A percentile compares a stretch with the other conserved stretches of the same genome.
phyloP scores from a whole-genome alignment of 53 echinoderm and acorn worm genomes.

The Luidia sarsii region DNA sequence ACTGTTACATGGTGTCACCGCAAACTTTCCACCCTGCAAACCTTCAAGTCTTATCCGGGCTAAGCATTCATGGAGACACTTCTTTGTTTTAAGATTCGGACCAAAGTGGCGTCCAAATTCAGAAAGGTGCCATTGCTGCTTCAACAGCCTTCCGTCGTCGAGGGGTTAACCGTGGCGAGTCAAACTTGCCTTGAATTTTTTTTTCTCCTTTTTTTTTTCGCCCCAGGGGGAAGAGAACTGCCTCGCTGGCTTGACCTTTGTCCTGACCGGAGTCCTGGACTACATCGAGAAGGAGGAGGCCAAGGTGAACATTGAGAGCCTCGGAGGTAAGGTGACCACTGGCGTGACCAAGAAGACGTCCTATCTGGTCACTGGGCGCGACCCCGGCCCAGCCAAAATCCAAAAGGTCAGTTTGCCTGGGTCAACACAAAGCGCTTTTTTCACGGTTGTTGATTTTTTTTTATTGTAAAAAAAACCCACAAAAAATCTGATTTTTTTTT shows the following conservation, averaged over 20 bases:
- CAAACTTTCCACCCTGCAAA: too few relatives aligned
- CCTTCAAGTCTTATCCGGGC: too few relatives aligned
- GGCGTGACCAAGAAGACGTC: constrained; percentile 86
- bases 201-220: too few relatives aligned
- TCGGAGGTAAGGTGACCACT: constrained; percentile 78
- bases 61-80: too few relatives aligned
- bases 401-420: constrained; percentile 65
- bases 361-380: constrained; percentile 79
- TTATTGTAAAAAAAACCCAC: background rate
- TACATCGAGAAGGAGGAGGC: constrained; percentile 87
- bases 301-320: constrained; percentile 61
- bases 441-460: background rate
- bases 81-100: too few relatives aligned
- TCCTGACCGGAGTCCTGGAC: constrained; percentile 89
- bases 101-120: too few relatives aligned
- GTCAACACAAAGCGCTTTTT: background rate
- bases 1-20: too few relatives aligned
- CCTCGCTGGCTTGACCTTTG: constrained; percentile 77
- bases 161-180: too few relatives aligned
- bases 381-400: constrained; percentile 79
- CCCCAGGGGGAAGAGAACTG: constrained; percentile 90
- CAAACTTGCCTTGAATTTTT: too few relatives aligned
- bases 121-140: too few relatives aligned
- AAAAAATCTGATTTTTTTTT: background rate
- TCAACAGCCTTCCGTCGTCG: too few relatives aligned